These are phyloP conservation scores for Thalassophryne amazonica DNA, from an alignment of 2,797 vertebrate species.

Conservation along the genomic window DNA sequence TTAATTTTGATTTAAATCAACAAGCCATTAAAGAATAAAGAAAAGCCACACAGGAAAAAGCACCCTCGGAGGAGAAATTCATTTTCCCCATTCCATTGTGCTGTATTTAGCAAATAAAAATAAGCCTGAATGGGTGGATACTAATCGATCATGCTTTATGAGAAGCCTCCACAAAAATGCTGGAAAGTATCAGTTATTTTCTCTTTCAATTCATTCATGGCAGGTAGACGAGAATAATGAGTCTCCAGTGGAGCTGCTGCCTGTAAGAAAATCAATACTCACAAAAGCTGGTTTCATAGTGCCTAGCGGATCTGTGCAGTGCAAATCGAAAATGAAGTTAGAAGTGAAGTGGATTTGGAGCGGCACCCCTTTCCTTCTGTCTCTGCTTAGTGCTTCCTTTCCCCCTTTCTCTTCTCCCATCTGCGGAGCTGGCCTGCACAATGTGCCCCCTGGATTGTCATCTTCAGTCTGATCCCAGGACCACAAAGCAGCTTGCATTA, in stretches of 20 bases:
- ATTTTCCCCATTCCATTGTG: not conserved
- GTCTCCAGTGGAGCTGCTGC: conserved; percentile 22
- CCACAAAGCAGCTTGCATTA: conserved; percentile 64
- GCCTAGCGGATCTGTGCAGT: conserved; percentile 50
- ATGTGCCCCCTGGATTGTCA: conserved; percentile 68
- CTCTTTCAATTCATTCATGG: conserved; percentile 23
- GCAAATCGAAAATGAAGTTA: conserved; percentile 27
- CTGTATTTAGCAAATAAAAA: conserved; percentile 6
- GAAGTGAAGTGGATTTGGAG: conserved; percentile 32
- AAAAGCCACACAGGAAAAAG: conserved; percentile 18
- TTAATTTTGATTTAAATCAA: too few species aligned
- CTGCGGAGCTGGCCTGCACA: conserved; percentile 59
- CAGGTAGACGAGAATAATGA: conserved; percentile 40
- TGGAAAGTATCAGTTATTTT: conserved; percentile 28
- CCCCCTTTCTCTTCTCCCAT: conserved; percentile 40
- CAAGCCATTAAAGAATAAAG: too few species aligned
- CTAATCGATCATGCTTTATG: conserved; percentile 1
- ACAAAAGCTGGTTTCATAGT: conserved; percentile 78
- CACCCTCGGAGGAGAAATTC: conserved; percentile 4
- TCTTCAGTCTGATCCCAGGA: conserved; percentile 63
- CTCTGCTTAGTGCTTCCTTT: conserved; percentile 33
- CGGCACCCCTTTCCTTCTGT: conserved; percentile 38
- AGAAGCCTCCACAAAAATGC: conserved; percentile 27
- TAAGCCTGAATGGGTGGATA: conserved; percentile 1
- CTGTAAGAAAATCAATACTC: conserved; percentile 70